Evolutionary conservation across 2,797 vertebrate species (phyloP).

Genomic region (Okamejei kenojei): DNA sequence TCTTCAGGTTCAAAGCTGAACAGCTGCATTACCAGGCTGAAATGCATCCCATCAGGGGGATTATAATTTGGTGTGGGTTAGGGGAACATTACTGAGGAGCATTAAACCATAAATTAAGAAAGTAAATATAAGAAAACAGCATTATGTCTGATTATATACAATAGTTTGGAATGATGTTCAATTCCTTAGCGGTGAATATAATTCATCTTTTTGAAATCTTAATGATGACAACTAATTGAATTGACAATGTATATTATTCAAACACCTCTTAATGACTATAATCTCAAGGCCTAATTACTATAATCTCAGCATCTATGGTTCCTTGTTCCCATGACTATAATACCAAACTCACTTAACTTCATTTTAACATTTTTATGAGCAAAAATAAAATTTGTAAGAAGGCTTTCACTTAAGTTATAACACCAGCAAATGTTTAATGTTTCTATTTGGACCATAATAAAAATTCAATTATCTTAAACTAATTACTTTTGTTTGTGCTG

Average conservation of each 20-base stretch:
- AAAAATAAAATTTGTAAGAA: background rate
- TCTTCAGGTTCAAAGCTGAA: too few species aligned
- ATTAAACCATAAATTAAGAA: background rate
- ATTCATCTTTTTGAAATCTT: background rate
- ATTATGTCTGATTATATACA: background rate
- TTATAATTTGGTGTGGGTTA: too few species aligned
- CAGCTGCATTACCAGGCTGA: too few species aligned
- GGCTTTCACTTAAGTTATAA: background rate
- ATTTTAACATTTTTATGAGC: too few species aligned
- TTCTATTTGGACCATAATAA: background rate
- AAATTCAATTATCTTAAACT: background rate
- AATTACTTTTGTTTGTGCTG: background rate
- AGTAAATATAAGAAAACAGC: background rate
- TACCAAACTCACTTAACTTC: background rate
- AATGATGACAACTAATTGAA: background rate
- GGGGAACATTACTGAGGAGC: background rate
- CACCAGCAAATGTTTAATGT: background rate
- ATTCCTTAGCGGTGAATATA: background rate
- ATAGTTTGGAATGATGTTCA: background rate
- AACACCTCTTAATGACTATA: background rate
- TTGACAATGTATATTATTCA: conserved; percentile 1
- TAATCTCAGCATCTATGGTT: background rate
- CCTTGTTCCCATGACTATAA: background rate
- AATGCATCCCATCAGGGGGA: too few species aligned
- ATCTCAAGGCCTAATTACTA: background rate